Evolutionary conservation across 2,797 vertebrate genomes (phyloP).

Genomic region (Petrocephalus sullivani): DNA sequence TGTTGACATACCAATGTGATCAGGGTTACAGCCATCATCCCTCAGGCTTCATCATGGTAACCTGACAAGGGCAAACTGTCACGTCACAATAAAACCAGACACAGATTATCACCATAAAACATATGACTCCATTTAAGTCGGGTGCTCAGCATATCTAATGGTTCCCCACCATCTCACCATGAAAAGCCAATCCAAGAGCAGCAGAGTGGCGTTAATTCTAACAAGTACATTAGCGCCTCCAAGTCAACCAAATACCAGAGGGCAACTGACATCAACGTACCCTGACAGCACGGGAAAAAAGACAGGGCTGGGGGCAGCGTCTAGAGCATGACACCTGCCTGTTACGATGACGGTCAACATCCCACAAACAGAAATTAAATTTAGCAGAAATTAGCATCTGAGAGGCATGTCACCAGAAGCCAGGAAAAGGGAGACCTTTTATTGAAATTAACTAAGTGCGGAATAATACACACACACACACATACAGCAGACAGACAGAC

Average conservation of each 20-base stretch:
- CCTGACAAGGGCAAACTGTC: neutral
- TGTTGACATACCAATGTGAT: neutral
- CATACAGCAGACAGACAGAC: neutral
- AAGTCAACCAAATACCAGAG: neutral
- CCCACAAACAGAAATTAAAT: neutral
- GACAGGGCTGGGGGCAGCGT: neutral
- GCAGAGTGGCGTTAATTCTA: neutral
- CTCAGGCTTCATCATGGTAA: no score
- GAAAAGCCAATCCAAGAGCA: neutral
- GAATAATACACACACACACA: neutral
- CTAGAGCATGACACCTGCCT: neutral
- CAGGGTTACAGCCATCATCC: no score
- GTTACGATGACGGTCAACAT: neutral
- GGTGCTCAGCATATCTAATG: neutral
- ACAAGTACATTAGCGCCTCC: neutral
- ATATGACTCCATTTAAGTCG: neutral
- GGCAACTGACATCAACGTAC: neutral
- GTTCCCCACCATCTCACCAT: neutral
- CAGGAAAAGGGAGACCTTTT: neutral
- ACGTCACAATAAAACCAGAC: neutral
- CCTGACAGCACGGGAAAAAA: neutral
- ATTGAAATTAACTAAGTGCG: neutral
- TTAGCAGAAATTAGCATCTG: neutral
- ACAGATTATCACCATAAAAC: neutral
- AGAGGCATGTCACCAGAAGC: neutral